A percentile compares a stretch with the other conserved stretches of the same genome.
These are phyloP conservation scores for Microcebus jonahi DNA, from an alignment of 2,113 vertebrate genomes.

Conservation along the genomic window DNA sequence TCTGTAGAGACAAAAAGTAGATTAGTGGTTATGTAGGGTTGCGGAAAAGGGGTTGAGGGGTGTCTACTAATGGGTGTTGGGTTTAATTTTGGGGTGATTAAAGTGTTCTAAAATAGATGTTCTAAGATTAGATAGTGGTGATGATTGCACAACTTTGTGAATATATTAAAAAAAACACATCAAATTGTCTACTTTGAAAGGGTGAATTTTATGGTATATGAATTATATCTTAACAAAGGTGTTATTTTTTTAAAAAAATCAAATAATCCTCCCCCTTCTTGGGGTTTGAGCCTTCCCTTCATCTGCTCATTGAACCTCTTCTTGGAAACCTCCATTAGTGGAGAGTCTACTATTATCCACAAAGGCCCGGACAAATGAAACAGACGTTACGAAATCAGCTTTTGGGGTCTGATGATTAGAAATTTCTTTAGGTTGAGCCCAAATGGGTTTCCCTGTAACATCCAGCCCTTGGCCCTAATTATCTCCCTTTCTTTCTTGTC, in stretches of 20 bases:
- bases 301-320: background rate
- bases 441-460: background rate
- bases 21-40: background rate
- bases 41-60: rapidly evolving
- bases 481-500: background rate
- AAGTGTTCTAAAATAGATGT: background rate
- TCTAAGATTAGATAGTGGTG: background rate
- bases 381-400: background rate
- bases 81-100: background rate
- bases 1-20: background rate
- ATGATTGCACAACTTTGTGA: background rate
- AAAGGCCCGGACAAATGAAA: background rate
- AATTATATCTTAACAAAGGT: background rate
- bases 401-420: background rate
- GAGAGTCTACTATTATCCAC: background rate
- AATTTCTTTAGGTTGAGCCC: background rate
- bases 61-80: background rate
- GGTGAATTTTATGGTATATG: background rate
- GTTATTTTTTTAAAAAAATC: background rate
- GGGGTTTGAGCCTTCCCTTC: background rate
- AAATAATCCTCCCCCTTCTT: background rate
- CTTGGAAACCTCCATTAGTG: background rate
- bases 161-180: background rate
- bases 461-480: background rate
- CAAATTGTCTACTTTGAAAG: background rate